A percentile compares a stretch with the other conserved stretches of the same genome.
These are phyloP conservation scores for Microctenopoma steveboyesi DNA, from an alignment of 2,797 vertebrate genomes.

Conservation along the genomic window DNA sequence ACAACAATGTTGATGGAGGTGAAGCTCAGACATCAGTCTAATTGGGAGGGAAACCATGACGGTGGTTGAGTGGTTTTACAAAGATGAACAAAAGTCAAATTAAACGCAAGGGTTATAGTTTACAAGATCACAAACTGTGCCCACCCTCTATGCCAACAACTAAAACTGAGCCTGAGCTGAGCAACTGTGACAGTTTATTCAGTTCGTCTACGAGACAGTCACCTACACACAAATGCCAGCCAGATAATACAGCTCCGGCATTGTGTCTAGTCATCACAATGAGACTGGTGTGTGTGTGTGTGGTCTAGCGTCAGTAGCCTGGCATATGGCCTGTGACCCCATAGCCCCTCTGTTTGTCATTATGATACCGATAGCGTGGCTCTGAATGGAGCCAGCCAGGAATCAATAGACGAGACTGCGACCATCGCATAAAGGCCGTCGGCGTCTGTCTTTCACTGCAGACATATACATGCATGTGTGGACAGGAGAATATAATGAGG, in stretches of 20 bases:
- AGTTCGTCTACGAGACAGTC: conserved; percentile 53
- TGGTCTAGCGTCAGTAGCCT: conserved; percentile 66
- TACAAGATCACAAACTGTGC: neutral
- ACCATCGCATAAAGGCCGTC: conserved; percentile 69
- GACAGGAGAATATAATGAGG: conserved; percentile 77
- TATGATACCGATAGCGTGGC: conserved; percentile 75
- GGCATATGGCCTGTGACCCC: conserved; percentile 81
- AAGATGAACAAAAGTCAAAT: neutral
- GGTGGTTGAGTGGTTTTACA: too few species aligned
- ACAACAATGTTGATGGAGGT: neutral
- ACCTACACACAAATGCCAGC: conserved; percentile 66
- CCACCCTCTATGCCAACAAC: neutral
- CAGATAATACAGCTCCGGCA: conserved; percentile 65
- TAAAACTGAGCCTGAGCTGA: conserved; percentile 33
- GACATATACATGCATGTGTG: conserved; percentile 60
- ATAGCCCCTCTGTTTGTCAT: conserved; percentile 72
- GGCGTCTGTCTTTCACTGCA: conserved; percentile 74
- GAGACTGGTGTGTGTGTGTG: conserved; percentile 39
- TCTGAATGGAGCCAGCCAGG: conserved; percentile 71
- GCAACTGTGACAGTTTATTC: conserved; percentile 34
- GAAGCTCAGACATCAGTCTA: neutral
- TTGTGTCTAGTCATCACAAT: conserved; percentile 75
- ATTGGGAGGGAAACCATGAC: neutral
- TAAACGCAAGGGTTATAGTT: neutral
- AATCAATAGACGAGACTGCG: conserved; percentile 71